Evolutionary conservation across 2,888 invertebrate species (phyloP).

Genomic region (Polia nebulosa): DNA sequence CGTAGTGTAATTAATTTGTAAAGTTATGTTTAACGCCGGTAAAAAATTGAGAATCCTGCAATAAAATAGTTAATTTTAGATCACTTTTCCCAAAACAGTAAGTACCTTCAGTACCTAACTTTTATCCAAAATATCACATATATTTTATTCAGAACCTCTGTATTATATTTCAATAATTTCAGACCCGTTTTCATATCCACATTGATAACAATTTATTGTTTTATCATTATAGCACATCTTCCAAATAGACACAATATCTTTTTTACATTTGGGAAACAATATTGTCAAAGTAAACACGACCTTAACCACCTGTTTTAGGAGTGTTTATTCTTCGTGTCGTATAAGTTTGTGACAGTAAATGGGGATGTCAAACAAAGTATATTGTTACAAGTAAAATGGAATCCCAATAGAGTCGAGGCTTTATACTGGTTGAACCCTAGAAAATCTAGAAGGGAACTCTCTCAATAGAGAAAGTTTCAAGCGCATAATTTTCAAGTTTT

Average conservation of each 20-base stretch:
- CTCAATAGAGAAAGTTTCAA: constrained; percentile 71
- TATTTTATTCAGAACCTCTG: neutral
- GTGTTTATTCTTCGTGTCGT: neutral
- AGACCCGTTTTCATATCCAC: neutral
- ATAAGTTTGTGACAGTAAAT: constrained; percentile 19
- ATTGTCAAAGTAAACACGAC: constrained; percentile 6
- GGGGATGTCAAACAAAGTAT: constrained; percentile 34
- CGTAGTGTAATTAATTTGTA: no score
- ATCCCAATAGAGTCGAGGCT: constrained; percentile 57
- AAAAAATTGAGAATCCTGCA: no score
- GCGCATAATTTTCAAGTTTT: constrained; percentile 72
- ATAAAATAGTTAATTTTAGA: neutral
- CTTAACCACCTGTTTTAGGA: neutral
- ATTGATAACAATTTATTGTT: constrained; percentile 5
- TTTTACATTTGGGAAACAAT: constrained; percentile 2
- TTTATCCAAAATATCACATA: neutral
- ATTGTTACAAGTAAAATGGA: constrained; percentile 49
- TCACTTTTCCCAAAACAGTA: no score
- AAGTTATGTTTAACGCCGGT: no score
- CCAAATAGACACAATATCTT: constrained; percentile 25
- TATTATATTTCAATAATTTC: constrained; percentile 27
- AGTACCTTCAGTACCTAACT: no score
- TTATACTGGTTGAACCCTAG: constrained; percentile 63
- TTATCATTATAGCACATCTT: constrained; percentile 9
- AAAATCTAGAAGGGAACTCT: constrained; percentile 59